Evolutionary conservation across 2,113 vertebrate genomes (phyloP), one percentile per base, ranked within the genome.

Genomic region (Notiomystis cincta): DNA sequence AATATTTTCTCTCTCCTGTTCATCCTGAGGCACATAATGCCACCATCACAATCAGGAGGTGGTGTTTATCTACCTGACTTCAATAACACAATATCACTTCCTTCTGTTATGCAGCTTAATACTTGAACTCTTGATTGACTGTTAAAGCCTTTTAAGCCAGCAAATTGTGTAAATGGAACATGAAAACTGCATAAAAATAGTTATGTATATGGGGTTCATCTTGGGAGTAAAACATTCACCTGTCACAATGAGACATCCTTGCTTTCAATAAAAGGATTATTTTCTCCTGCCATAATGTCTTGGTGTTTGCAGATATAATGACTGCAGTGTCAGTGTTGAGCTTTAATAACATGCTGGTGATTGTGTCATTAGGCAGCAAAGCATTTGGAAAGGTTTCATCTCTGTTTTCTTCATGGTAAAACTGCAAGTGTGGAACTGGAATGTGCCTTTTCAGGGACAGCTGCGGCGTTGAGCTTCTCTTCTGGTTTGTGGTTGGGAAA

Each of bases 331-430:
- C 65, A 73, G 72, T 58, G 81, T 1, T 92, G 93, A 89, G 88
- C 82, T 96, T 83, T 85, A 94, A 67, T 92, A 96, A 82, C 62
- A 54, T 11, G 69, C 87, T 91, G 84, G 25, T 90, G 82, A 80
- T 82, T 71, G 87, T 96, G 90, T 80, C 86, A 92, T 95, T 58
- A 91, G 58, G 87, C 67, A 95, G 58, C 81, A 96, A 91, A 94
- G 60, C 62, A 87, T 91, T 82, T 87, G 86, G 62, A 94, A 87
- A 42, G 33, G 60, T 67, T 95, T 89, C 56, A 87, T 40, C 79
- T 91, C 87, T 56, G 54, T 72, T 93, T 93, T 73, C 77, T 58
- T 84, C 48, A 7, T n/a, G 61, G 87, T 33, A 61, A 82, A 87
- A 37, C 50, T 87, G 51, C 77, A 90, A 94, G 50, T 37, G 37